Evolutionary conservation across 2,797 vertebrate genomes (phyloP).

Genomic region (Streptopelia turtur): DNA sequence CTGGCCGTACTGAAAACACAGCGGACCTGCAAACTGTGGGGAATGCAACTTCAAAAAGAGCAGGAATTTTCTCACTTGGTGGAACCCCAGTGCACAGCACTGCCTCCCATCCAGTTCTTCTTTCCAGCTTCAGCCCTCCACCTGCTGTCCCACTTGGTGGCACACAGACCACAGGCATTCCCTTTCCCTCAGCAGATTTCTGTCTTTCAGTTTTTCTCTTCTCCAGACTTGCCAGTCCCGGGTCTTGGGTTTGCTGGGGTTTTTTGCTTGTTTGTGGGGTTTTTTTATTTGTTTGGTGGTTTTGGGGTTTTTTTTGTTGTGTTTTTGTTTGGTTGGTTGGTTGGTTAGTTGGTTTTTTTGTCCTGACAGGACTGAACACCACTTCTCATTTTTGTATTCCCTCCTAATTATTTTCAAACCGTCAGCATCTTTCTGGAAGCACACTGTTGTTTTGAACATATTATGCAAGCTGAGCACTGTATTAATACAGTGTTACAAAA

Average conservation of each 20-base stretch:
- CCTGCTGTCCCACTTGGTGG: neutral
- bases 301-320: no score
- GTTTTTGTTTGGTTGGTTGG: no score
- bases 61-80: neutral
- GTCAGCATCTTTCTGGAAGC: neutral
- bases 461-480: rapidly evolving
- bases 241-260: neutral
- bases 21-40: rapidly evolving
- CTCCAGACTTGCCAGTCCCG: neutral
- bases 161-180: neutral
- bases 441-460: rapidly evolving
- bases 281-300: neutral
- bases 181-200: neutral
- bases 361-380: neutral
- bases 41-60: neutral
- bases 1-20: neutral
- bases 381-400: neutral
- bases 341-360: no score
- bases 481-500: neutral
- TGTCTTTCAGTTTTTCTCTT: neutral
- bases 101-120: neutral
- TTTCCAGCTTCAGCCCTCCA: neutral
- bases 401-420: neutral
- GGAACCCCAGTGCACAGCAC: neutral
- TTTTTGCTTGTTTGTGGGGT: neutral